phyloP scores from a whole-genome alignment of 2,113 vertebrate species.

The Orcinus orca region DNA sequence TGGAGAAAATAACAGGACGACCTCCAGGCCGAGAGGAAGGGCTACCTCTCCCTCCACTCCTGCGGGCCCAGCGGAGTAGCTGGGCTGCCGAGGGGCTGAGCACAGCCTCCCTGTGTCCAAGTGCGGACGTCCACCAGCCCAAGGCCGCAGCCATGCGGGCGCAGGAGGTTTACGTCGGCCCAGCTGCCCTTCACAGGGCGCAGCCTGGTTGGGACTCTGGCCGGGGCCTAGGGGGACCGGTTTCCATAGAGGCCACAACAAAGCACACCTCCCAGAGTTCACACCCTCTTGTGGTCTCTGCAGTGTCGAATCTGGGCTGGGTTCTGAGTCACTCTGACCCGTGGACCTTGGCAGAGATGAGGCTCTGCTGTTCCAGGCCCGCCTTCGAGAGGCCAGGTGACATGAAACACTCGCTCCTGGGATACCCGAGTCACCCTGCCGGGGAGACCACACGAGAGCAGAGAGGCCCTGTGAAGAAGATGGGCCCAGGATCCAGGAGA shows the following conservation, averaged over 20 bases:
- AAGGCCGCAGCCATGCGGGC: no score
- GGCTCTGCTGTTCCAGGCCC: not conserved
- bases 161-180: no score
- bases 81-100: no score
- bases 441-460: not conserved
- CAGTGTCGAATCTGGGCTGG: not conserved
- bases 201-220: no score
- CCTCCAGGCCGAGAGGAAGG: not conserved
- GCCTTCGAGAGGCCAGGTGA: no score
- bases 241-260: not conserved
- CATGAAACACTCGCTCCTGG: not conserved
- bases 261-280: not conserved
- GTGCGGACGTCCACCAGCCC: no score
- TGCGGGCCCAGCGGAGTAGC: not conserved
- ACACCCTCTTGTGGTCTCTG: accelerated
- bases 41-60: not conserved
- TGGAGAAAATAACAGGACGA: not conserved
- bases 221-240: not conserved
- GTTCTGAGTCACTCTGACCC: not conserved
- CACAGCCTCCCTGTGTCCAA: not conserved
- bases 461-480: not conserved
- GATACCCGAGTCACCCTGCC: not conserved
- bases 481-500: not conserved
- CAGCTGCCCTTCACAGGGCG: no score
- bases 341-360: not conserved